These are phyloP conservation scores for Melieria crassipennis DNA, from an alignment of 2,888 invertebrate species.

Conservation along the genomic window DNA sequence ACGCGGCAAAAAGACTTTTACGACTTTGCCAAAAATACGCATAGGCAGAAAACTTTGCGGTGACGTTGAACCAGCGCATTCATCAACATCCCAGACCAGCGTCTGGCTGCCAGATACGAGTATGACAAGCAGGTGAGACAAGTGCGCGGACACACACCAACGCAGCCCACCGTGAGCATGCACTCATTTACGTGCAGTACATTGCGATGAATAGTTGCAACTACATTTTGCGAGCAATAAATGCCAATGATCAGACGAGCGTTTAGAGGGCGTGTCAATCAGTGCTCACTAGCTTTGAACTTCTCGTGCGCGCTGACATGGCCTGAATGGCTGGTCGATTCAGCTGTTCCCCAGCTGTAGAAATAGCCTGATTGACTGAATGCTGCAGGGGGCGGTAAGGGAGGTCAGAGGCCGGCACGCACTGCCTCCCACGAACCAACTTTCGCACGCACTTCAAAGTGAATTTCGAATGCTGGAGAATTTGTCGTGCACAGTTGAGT, in stretches of 20 bases:
- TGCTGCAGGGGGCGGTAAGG: neutral
- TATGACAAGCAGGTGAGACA: no score
- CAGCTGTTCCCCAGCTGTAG: neutral
- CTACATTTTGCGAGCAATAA: no score
- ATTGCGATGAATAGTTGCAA: no score
- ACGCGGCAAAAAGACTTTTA: slow-evolving; percentile 27
- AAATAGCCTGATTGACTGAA: neutral
- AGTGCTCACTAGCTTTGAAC: neutral
- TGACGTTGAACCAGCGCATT: slow-evolving; percentile 5
- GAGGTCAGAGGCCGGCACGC: no score
- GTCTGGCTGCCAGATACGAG: no score
- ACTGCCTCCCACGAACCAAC: no score
- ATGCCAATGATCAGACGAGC: neutral
- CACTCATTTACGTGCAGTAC: no score
- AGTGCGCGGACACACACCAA: no score
- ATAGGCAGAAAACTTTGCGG: slow-evolving; percentile 10
- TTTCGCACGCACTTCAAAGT: neutral
- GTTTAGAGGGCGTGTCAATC: neutral
- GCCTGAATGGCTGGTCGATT: neutral
- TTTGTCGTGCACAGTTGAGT: no score
- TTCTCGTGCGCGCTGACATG: neutral
- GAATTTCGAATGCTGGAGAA: neutral
- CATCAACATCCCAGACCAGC: neutral
- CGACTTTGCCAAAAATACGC: slow-evolving; percentile 28
- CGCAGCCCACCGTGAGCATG: no score